Evolutionary conservation across 2,888 invertebrate species (phyloP), one percentile per base, ranked within the genome.

Genomic region (Busseola fusca): DNA sequence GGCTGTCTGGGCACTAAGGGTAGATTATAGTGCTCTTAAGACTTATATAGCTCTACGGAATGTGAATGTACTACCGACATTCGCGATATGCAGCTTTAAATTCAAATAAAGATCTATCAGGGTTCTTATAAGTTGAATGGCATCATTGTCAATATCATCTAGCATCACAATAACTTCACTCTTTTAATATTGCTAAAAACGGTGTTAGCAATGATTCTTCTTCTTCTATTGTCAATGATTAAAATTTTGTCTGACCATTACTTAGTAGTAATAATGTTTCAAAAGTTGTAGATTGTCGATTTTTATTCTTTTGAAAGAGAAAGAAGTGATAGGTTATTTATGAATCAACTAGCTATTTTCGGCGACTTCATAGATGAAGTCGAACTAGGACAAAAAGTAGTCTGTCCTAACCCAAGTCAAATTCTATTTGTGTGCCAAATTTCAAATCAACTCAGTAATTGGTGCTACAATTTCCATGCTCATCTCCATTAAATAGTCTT

Each of bases 1-100:
- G 14, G 45, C 25, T 73, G 50, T 58, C 30, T 42, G 34, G 10
- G 30, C 6, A 27, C 10, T 40, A n/a, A 7, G 21, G 3, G 37
- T 48, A 25, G 69, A 59, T 60, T 14, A 59, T 48, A 30, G n/a
- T 9, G 37, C 27, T 74, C 52, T 42, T 42, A n/a, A 54, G 14
- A 27, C 1, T 52, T 34, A 50, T n/a, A 4, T 50, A 34, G 7
- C 21, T 50, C 14, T 25, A 12, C 3, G 10, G 7, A 64, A 37
- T 54, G 10, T 18, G 37, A 34, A 34, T n/a, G 7, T n/a, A 4
- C 21, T 34, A 21, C 21, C n/a, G n/a, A n/a, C n/a, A 30, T 30
- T 56, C 56, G 30, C 30, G 4, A 30, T 1, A 30, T 21, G 21
- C 30, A 30, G 4, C 0, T 30, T 30, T 56, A 21, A 30, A 56